These are phyloP conservation scores for Manis pentadactyla DNA, from an alignment of 2,797 vertebrate genomes.

Conservation along the genomic window DNA sequence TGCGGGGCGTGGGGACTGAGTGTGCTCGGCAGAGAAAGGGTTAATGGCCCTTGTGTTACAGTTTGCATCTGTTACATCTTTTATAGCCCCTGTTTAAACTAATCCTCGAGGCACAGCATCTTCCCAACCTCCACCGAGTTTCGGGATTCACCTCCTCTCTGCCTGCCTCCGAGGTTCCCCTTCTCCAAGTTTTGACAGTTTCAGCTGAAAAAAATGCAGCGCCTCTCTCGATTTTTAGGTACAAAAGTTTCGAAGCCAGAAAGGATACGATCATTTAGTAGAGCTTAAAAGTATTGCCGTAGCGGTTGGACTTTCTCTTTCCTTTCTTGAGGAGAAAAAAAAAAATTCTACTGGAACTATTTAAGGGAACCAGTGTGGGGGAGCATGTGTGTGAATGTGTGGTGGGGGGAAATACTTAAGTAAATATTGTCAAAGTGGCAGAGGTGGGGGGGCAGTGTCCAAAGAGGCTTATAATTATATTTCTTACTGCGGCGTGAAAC, in stretches of 20 bases:
- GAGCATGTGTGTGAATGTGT: constrained; percentile 71
- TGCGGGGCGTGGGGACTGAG: constrained; percentile 79
- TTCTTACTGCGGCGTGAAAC: constrained; percentile 78
- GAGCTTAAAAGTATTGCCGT: constrained; percentile 84
- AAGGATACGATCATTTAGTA: constrained; percentile 76
- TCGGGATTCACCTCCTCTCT: constrained; percentile 81
- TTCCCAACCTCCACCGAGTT: constrained; percentile 84
- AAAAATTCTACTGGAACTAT: constrained; percentile 72
- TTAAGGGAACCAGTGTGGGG: constrained; percentile 76
- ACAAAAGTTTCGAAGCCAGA: constrained; percentile 87
- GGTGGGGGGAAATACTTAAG: constrained; percentile 69
- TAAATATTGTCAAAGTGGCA: constrained; percentile 82
- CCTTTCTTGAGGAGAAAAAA: constrained; percentile 81
- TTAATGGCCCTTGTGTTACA: constrained; percentile 91
- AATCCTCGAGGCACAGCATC: constrained; percentile 88
- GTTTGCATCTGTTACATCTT: constrained; percentile 92
- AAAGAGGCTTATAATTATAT: constrained; percentile 86
- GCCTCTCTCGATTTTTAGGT: constrained; percentile 80
- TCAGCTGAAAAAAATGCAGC: constrained; percentile 84
- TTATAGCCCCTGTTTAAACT: constrained; percentile 90
- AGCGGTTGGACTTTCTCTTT: constrained; percentile 88
- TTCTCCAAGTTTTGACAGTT: constrained; percentile 88
- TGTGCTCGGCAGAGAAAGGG: constrained; percentile 86
- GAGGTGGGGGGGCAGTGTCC: constrained; percentile 76
- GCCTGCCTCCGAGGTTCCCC: constrained; percentile 81